phyloP scores from a whole-genome alignment of 64 coral and sea anemone genomes.

The Platygyra sinensis region DNA sequence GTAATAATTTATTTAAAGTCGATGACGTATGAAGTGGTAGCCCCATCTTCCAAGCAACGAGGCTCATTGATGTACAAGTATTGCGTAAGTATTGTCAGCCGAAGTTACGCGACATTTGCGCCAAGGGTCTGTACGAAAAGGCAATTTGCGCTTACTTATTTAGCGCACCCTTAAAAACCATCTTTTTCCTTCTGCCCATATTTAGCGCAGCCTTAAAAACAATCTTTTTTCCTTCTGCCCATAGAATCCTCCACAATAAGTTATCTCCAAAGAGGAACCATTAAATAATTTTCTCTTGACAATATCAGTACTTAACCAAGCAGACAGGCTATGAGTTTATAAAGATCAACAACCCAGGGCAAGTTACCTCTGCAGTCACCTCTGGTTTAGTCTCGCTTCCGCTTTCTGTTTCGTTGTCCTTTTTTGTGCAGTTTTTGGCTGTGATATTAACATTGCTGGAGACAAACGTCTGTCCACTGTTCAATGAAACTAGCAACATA shows the following conservation, averaged over 20 bases:
- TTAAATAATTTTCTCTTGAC: not conserved
- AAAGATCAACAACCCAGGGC: not conserved
- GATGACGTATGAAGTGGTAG: no score
- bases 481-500: constrained; percentile 25
- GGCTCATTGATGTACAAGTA: no score
- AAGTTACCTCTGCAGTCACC: not conserved
- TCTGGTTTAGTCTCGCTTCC: not conserved
- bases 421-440: constrained; percentile 14
- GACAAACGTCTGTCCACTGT: constrained; percentile 29
- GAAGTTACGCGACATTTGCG: no score
- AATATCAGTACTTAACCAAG: not conserved
- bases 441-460: constrained; percentile 35
- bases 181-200: no score
- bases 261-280: not conserved
- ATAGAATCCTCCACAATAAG: no score
- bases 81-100: no score
- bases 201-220: not conserved
- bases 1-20: no score
- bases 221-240: no score
- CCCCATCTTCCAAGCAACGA: no score
- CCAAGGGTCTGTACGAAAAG: no score
- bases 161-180: not conserved
- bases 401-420: not conserved
- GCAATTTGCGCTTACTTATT: not conserved
- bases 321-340: not conserved